These are phyloP conservation scores for Eulacestoma nigropectus DNA, from an alignment of 2,113 vertebrate species.

Conservation along the genomic window DNA sequence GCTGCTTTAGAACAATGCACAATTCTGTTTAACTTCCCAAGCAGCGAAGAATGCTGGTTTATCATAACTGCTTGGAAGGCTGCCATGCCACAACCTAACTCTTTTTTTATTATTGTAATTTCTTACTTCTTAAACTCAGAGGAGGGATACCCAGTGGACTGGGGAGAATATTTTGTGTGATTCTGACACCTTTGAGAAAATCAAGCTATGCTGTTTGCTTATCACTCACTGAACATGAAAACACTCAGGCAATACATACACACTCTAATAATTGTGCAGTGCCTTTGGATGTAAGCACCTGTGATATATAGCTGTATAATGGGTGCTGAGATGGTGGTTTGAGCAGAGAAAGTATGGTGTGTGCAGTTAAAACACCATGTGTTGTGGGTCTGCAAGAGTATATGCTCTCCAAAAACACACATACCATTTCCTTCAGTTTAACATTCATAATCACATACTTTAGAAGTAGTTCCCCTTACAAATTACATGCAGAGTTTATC, in stretches of 20 bases:
- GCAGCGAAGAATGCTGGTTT: not conserved
- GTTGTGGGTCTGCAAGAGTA: not conserved
- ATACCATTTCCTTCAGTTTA: not conserved
- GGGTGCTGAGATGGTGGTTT: not conserved
- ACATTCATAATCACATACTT: not conserved
- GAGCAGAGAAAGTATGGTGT: not conserved
- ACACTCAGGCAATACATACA: not conserved
- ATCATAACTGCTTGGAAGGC: conserved; percentile 24
- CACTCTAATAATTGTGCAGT: not conserved
- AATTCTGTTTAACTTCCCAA: conserved; percentile 3
- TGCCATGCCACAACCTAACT: not conserved
- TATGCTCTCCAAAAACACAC: not conserved
- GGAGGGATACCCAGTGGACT: not conserved
- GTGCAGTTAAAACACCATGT: not conserved
- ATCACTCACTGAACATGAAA: not conserved
- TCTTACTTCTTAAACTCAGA: conserved; percentile 16
- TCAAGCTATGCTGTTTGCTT: not conserved
- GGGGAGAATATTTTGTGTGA: conserved; percentile 1
- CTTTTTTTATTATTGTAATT: conserved; percentile 14
- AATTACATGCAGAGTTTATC: not conserved
- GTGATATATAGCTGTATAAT: not conserved
- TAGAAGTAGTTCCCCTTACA: not conserved
- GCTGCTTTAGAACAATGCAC: conserved; percentile 7
- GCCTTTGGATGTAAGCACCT: not conserved
- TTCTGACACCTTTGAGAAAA: conserved; percentile 39